Evolutionary conservation across 2,113 vertebrate genomes (phyloP).

Genomic region (Ivindomyrus marchei): DNA sequence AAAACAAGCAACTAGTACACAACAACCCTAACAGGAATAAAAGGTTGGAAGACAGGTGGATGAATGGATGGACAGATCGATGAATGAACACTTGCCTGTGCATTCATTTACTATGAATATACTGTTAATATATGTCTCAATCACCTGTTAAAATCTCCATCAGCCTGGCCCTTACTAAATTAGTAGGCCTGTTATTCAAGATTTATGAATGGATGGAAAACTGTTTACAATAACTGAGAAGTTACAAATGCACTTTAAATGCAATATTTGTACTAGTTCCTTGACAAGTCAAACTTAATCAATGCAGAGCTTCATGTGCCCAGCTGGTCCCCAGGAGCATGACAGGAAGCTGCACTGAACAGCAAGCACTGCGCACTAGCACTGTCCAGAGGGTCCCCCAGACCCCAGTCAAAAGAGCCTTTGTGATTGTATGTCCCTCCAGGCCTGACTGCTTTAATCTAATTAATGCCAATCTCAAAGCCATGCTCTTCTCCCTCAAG

Average conservation of each 20-base stretch:
- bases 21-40: neutral
- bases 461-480: neutral
- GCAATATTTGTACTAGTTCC: neutral
- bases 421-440: neutral
- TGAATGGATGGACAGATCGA: neutral
- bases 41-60: neutral
- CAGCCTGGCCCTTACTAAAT: neutral
- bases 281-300: neutral
- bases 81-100: neutral
- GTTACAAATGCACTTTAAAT: neutral
- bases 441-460: neutral
- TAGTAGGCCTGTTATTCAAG: neutral
- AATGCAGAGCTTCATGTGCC: neutral
- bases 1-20: neutral
- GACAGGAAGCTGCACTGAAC: neutral
- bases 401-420: neutral
- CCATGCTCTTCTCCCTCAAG: conserved; percentile 22
- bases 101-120: neutral
- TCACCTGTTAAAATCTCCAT: neutral
- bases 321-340: neutral
- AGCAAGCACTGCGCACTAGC: neutral
- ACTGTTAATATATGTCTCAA: neutral
- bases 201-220: neutral
- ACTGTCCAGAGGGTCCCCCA: neutral
- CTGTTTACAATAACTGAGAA: neutral